Conservation (phyloP, 1,140 invertebrate genomes). For the Heliconius melpomene region DNA sequence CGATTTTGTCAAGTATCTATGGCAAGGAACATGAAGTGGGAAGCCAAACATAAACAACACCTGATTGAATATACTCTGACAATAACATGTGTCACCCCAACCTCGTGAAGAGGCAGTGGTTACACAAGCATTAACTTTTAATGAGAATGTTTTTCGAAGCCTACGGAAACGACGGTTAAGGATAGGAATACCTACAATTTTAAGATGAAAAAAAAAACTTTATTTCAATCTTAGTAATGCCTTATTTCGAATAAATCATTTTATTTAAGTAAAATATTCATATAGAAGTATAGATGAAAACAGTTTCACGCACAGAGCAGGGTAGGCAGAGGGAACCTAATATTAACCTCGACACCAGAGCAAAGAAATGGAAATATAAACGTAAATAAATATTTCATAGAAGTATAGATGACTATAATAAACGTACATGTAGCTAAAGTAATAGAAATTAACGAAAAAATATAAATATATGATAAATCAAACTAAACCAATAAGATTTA, state of each 20-base stretch:
- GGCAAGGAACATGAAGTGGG: constrained; percentile 30
- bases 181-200: neutral
- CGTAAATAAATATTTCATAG: no score
- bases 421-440: no score
- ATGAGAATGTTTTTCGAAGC: neutral
- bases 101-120: neutral
- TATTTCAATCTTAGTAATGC: neutral
- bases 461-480: neutral
- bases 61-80: constrained; percentile 40
- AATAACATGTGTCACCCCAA: constrained; percentile 18
- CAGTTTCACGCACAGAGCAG: no score
- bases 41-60: constrained; percentile 42
- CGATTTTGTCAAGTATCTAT: constrained; percentile 43
- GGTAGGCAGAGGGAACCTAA: no score
- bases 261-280: no score
- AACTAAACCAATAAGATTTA: neutral
- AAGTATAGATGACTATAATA: no score
- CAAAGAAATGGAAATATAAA: no score
- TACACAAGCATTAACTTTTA: constrained; percentile 7
- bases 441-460: neutral
- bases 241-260: neutral
- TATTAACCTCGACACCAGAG: no score
- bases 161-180: neutral
- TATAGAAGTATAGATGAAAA: no score
- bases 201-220: no score